A percentile compares a stretch with the other conserved stretches of the same genome.
phyloP scores from a whole-genome alignment of 2,888 invertebrate species.

The Rotaria socialis region DNA sequence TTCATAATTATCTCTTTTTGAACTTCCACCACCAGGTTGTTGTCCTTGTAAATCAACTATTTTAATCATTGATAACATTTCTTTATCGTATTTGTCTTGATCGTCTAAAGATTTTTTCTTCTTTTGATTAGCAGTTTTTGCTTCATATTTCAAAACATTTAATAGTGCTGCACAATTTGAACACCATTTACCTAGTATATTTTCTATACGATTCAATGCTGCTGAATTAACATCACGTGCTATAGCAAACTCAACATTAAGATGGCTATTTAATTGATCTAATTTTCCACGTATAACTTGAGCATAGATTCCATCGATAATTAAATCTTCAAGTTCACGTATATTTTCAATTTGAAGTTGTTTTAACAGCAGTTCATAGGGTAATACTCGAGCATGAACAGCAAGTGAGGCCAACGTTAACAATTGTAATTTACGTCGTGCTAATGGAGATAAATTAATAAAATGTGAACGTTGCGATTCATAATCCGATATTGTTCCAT shows the following conservation, averaged over 20 bases:
- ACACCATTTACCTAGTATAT: constrained; percentile 47
- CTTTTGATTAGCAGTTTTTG: not conserved
- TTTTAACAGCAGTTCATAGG: constrained; percentile 75
- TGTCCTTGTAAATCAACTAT: not conserved
- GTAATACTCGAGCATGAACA: constrained; percentile 66
- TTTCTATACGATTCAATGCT: constrained; percentile 42
- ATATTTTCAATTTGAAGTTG: constrained; percentile 86
- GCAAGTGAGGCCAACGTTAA: constrained; percentile 40
- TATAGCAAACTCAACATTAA: constrained; percentile 88
- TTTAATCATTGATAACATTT: not conserved
- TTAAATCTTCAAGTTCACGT: constrained; percentile 86
- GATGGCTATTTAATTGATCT: constrained; percentile 84
- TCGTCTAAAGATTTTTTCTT: not conserved
- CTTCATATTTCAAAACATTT: not conserved
- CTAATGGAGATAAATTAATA: not conserved
- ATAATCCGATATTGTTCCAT: constrained; percentile 86
- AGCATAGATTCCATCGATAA: constrained; percentile 93
- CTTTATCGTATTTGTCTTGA: constrained; percentile 9
- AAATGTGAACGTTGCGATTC: constrained; percentile 59
- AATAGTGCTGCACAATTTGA: constrained; percentile 30
- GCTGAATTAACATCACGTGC: constrained; percentile 69
- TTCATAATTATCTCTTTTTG: not conserved
- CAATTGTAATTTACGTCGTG: constrained; percentile 38
- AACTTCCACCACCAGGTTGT: not conserved
- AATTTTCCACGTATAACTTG: constrained; percentile 90